phyloP scores from a whole-genome alignment of 2,113 vertebrate genomes.

The Leuciscus idus region DNA sequence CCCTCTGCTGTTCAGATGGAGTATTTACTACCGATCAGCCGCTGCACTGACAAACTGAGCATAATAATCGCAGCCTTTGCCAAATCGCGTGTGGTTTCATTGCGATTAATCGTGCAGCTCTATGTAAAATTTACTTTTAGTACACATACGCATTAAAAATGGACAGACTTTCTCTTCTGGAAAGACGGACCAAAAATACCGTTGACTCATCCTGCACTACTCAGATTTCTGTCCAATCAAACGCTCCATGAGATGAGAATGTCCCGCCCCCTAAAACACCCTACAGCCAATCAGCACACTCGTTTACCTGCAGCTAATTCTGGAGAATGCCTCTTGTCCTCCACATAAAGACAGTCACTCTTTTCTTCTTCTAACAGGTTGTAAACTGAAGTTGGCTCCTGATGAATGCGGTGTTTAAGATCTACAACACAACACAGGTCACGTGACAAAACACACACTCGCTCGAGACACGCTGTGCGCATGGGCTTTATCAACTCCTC shows the following conservation, averaged over 20 bases:
- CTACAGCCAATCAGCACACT: background rate
- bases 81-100: too few species aligned
- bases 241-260: too few species aligned
- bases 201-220: background rate
- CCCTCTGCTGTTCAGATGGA: too few species aligned
- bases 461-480: background rate
- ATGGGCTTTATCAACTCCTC: background rate
- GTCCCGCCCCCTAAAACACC: background rate
- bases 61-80: too few species aligned
- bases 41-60: too few species aligned
- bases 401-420: background rate
- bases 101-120: too few species aligned
- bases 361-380: background rate
- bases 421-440: background rate
- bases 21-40: too few species aligned
- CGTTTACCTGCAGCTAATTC: background rate
- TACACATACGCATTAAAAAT: too few species aligned
- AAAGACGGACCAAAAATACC: too few species aligned
- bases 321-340: background rate
- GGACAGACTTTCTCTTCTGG: too few species aligned
- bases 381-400: background rate
- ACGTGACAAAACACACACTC: background rate
- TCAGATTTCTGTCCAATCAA: background rate
- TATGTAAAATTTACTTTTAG: too few species aligned
- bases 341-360: background rate